Percentiles rank a stretch among this genome's conserved stretches.
Evolutionary conservation across 2,888 invertebrate species (phyloP).

Genomic region (Melangyna quadrimaculata): DNA sequence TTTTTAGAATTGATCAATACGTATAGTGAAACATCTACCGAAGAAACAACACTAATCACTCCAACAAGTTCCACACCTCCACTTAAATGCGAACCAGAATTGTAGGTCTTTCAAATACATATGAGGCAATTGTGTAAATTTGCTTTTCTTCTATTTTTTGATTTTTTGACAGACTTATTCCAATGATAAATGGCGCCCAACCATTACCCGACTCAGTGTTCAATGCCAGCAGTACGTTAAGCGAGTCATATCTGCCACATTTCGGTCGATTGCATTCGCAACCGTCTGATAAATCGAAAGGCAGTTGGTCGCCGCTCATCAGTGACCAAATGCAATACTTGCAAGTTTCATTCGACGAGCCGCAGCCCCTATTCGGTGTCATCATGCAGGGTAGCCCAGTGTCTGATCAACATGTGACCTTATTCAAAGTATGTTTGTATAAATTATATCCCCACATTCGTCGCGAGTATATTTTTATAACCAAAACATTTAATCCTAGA

Average conservation of each 20-base stretch:
- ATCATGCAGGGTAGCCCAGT: constrained; percentile 87
- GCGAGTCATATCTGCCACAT: constrained; percentile 82
- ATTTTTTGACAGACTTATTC: constrained; percentile 74
- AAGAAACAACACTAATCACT: constrained; percentile 70
- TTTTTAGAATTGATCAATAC: constrained; percentile 14
- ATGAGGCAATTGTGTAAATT: neutral
- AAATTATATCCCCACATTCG: neutral
- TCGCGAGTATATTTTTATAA: neutral
- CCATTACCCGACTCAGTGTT: constrained; percentile 83
- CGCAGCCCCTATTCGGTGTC: constrained; percentile 88
- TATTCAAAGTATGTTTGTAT: constrained; percentile 82
- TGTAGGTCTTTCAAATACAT: constrained; percentile 75
- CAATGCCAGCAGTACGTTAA: constrained; percentile 83
- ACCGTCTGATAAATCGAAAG: constrained; percentile 77
- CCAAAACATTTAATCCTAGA: constrained; percentile 71
- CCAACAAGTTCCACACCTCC: constrained; percentile 81
- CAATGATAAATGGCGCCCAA: constrained; percentile 77
- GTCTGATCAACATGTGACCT: constrained; percentile 88
- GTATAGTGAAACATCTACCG: constrained; percentile 11
- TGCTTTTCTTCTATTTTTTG: neutral
- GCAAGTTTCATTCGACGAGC: constrained; percentile 85
- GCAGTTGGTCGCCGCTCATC: constrained; percentile 87
- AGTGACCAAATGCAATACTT: constrained; percentile 86
- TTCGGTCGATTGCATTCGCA: constrained; percentile 82
- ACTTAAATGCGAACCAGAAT: constrained; percentile 79